phyloP scores from a whole-genome alignment of 1,140 invertebrate species.

The Laupala kohalensis region DNA sequence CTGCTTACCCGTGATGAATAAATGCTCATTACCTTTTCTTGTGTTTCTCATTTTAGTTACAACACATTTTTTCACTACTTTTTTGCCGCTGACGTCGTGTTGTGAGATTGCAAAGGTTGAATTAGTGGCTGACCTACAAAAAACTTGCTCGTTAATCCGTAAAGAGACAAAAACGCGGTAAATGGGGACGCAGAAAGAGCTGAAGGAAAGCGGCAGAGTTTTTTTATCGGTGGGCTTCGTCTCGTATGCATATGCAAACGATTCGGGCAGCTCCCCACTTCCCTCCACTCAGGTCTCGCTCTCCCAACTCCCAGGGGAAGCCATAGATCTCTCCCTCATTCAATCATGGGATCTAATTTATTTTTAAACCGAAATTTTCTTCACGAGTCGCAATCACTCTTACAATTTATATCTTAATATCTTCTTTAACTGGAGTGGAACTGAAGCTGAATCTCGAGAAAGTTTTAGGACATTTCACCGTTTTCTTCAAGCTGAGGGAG shows the following conservation, averaged over 20 bases:
- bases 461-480: too few species aligned
- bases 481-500: too few species aligned
- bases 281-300: background rate
- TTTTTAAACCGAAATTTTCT: background rate
- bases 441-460: too few species aligned
- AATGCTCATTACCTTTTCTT: background rate
- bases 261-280: background rate
- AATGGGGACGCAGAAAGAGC: background rate
- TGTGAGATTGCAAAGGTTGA: background rate
- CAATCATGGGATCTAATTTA: background rate
- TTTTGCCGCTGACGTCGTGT: background rate
- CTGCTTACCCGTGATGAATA: background rate
- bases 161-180: background rate
- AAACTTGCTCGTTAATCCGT: background rate
- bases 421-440: too few species aligned
- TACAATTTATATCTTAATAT: too few species aligned
- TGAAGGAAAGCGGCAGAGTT: background rate
- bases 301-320: background rate
- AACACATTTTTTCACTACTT: background rate
- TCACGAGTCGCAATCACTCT: too few species aligned
- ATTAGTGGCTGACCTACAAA: background rate
- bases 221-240: background rate
- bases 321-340: background rate
- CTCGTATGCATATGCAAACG: background rate
- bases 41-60: background rate